These are phyloP conservation scores for Nymphalis io DNA, from an alignment of 1,140 invertebrate species.

Conservation along the genomic window DNA sequence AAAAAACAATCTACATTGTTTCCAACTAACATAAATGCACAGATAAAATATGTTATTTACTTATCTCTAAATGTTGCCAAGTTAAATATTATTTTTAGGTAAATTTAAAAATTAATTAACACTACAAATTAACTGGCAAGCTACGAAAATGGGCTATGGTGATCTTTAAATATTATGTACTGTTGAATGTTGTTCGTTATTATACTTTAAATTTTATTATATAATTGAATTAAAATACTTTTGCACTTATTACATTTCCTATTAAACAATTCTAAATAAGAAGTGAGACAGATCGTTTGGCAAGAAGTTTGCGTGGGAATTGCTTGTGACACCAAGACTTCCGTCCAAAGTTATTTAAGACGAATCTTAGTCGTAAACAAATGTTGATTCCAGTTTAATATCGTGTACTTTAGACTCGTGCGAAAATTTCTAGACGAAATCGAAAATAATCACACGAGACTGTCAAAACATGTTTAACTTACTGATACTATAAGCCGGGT, in stretches of 20 bases:
- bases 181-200: not conserved
- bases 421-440: not conserved
- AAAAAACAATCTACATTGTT: no score
- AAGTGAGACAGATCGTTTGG: not conserved
- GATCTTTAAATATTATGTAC: not conserved
- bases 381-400: not conserved
- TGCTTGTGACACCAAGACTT: slow-evolving; percentile 2
- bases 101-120: slow-evolving; percentile 19
- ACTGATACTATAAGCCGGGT: not conserved
- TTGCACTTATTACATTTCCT: not conserved
- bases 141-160: slow-evolving; percentile 11
- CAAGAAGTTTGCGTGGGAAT: slow-evolving; percentile 10
- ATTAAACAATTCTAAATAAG: not conserved
- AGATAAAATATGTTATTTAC: not conserved
- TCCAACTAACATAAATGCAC: not conserved
- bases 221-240: not conserved
- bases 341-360: slow-evolving; percentile 4
- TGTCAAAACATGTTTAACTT: not conserved
- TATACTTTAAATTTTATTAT: not conserved
- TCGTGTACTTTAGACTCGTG: not conserved
- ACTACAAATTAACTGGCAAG: slow-evolving; percentile 18
- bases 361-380: slow-evolving; percentile 11
- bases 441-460: not conserved
- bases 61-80: not conserved
- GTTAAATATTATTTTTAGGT: not conserved